Evolutionary conservation across 2,888 invertebrate species (phyloP).

Genomic region (Chaetogeoica ovagalla): DNA sequence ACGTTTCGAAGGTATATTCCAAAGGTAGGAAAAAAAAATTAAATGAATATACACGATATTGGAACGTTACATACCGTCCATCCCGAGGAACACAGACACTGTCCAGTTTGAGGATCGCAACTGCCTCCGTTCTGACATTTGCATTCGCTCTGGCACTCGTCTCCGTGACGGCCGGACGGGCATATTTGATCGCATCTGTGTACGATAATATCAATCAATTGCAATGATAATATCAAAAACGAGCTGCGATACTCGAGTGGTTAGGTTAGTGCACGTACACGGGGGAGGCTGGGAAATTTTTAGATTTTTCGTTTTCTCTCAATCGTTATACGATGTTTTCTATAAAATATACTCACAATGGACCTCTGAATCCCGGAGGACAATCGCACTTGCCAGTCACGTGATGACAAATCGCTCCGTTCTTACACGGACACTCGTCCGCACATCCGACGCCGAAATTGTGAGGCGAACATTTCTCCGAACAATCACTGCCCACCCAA

Average conservation of each 20-base stretch:
- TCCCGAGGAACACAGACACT: constrained; percentile 78
- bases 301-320: too few relatives aligned
- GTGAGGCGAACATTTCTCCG: constrained; percentile 68
- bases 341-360: constrained; percentile 68
- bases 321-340: too few relatives aligned
- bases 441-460: constrained; percentile 75
- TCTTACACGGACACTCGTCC: constrained; percentile 76
- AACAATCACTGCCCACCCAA: constrained; percentile 74
- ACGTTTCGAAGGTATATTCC: neutral
- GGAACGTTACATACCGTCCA: constrained; percentile 63
- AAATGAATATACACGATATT: neutral
- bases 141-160: constrained; percentile 76
- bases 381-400: constrained; percentile 78
- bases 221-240: too few relatives aligned
- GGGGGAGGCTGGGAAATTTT: too few relatives aligned
- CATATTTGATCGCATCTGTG: constrained; percentile 65
- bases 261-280: too few relatives aligned
- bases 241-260: too few relatives aligned
- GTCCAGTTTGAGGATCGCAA: constrained; percentile 83
- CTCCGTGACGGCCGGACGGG: constrained; percentile 79
- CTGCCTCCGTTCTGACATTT: constrained; percentile 80
- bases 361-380: constrained; percentile 79
- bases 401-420: constrained; percentile 76
- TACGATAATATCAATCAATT: too few relatives aligned
- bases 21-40: neutral